These are phyloP conservation scores for Trididemnum miniatum DNA, from an alignment of 23 tunicate genomes.

Conservation along the genomic window DNA sequence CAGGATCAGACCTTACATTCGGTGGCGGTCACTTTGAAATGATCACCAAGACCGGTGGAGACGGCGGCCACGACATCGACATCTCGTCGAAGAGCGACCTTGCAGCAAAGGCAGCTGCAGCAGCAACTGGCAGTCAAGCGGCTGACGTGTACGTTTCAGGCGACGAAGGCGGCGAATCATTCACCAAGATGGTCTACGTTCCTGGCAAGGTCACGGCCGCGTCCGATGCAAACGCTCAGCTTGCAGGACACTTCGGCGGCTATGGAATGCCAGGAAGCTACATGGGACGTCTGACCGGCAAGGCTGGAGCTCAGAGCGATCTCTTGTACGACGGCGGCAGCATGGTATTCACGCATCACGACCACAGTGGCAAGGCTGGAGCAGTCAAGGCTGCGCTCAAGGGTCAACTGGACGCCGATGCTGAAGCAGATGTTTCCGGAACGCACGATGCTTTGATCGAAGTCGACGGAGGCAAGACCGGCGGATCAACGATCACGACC, in stretches of 20 bases:
- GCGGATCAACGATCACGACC: background rate
- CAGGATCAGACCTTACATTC: background rate
- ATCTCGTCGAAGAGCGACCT: constrained; percentile 6
- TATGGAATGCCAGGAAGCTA: background rate
- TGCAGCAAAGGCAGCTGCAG: constrained; percentile 9
- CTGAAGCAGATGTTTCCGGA: background rate
- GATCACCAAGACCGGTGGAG: constrained; percentile 25
- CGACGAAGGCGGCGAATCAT: background rate
- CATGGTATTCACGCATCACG: background rate
- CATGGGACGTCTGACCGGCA: background rate
- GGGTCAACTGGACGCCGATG: constrained; percentile 1
- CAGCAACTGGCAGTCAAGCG: constrained; percentile 17
- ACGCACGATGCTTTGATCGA: background rate
- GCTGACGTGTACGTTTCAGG: background rate
- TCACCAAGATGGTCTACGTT: constrained; percentile 11
- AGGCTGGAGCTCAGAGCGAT: constrained; percentile 21
- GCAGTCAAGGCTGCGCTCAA: constrained; percentile 21
- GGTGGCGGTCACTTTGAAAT: constrained; percentile 3
- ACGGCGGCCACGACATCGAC: background rate
- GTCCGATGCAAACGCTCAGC: constrained; percentile 3
- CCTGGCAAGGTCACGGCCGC: constrained; percentile 9
- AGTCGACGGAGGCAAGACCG: constrained; percentile 28
- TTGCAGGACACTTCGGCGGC: constrained; percentile 6
- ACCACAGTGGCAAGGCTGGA: background rate
- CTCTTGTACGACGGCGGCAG: background rate